Evolutionary conservation across 1,140 invertebrate genomes (phyloP).

Genomic region (Camponotus vicinus): DNA sequence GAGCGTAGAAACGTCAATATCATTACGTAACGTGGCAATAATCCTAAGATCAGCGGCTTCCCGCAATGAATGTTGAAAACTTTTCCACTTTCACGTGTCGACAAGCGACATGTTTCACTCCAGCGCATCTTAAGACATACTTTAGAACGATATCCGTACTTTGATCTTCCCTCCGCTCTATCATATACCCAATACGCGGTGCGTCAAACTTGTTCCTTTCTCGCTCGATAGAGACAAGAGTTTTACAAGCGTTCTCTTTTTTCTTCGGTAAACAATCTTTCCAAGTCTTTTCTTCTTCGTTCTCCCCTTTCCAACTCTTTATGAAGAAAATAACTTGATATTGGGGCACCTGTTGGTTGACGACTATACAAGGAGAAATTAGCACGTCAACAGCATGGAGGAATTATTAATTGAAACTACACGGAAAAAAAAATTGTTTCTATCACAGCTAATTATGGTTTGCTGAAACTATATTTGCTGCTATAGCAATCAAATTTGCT

Average conservation of each 20-base stretch:
- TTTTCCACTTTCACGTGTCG: conserved; percentile 64
- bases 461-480: too few species aligned
- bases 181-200: conserved; percentile 48
- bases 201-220: not conserved
- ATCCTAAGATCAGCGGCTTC: conserved; percentile 28
- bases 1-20: not conserved
- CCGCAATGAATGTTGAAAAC: conserved; percentile 42
- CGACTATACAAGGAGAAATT: not conserved
- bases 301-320: not conserved
- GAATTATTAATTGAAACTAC: conserved; percentile 39
- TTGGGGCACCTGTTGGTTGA: conserved; percentile 51
- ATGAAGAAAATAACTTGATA: conserved; percentile 16
- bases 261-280: conserved; percentile 66
- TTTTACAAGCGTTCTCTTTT: conserved; percentile 61
- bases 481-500: too few species aligned
- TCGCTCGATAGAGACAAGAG: conserved; percentile 57
- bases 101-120: conserved; percentile 61
- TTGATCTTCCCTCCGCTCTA: conserved; percentile 68
- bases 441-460: too few species aligned
- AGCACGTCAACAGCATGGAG: not conserved
- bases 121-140: conserved; percentile 66
- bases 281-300: not conserved
- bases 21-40: conserved; percentile 51
- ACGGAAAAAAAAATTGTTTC: too few species aligned
- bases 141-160: conserved; percentile 68